Percentiles rank a stretch among this genome's conserved stretches.
Evolutionary conservation across 2,888 invertebrate species (phyloP).

Genomic region (Polyploca ridens): DNA sequence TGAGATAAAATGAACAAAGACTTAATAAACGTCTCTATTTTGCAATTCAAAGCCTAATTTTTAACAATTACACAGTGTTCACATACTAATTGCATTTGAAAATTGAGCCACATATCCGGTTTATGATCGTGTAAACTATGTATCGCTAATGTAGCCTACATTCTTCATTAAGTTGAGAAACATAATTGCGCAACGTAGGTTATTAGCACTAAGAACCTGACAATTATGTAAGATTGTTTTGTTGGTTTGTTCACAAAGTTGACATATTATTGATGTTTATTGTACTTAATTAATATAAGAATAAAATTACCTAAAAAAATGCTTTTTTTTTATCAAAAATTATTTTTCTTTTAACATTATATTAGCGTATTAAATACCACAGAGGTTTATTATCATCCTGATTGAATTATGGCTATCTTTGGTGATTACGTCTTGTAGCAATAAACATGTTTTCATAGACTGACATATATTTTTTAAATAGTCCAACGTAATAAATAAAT

Average conservation of each 20-base stretch:
- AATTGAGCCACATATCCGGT: slow-evolving; percentile 5
- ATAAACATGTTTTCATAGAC: no score
- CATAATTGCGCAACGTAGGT: not conserved
- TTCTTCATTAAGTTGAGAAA: slow-evolving; percentile 9
- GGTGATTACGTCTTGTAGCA: no score
- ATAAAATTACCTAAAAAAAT: no score
- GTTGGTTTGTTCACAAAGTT: not conserved
- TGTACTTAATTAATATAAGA: not conserved
- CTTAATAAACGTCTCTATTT: not conserved
- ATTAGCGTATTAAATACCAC: no score
- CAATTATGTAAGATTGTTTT: not conserved
- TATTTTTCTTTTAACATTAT: no score
- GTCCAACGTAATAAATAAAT: no score
- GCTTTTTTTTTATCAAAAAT: no score
- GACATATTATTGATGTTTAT: not conserved
- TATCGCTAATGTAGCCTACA: slow-evolving; percentile 11
- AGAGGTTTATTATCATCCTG: no score
- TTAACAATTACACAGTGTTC: slow-evolving; percentile 10
- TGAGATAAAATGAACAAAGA: slow-evolving; percentile 1
- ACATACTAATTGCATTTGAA: slow-evolving; percentile 2
- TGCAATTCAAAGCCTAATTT: slow-evolving; percentile 8
- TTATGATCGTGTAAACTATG: slow-evolving; percentile 1
- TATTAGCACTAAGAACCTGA: slow-evolving; percentile 7
- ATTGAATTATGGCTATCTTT: no score
- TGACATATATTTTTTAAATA: no score